phyloP scores from a whole-genome alignment of 2,888 invertebrate genomes.

The Rhagonycha fulva region DNA sequence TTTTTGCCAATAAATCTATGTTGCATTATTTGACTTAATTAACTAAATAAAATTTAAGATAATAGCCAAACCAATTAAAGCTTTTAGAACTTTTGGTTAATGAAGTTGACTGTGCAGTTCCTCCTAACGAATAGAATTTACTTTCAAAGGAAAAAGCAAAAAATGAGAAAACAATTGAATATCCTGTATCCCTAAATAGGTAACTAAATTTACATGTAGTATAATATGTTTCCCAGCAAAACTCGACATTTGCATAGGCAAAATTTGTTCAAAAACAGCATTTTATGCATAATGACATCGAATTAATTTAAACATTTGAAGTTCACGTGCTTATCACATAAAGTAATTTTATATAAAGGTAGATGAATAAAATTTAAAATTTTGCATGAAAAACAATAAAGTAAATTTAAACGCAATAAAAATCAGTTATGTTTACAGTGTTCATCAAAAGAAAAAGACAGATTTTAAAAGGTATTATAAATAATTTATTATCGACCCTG shows the following conservation, averaged over 20 bases:
- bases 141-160: neutral
- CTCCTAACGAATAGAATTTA: neutral
- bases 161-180: neutral
- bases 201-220: neutral
- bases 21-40: no score
- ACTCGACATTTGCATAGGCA: neutral
- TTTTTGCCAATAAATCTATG: no score
- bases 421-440: no score
- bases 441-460: no score
- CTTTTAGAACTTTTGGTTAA: neutral
- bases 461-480: no score
- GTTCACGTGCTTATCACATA: neutral
- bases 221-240: neutral
- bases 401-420: no score
- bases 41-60: no score
- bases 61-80: no score
- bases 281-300: neutral
- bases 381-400: no score
- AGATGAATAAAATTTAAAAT: neutral
- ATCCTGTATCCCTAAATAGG: neutral
- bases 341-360: neutral
- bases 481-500: neutral
- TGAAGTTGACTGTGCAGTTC: neutral
- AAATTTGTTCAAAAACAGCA: neutral
- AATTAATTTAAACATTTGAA: neutral